Base-by-base conservation (phyloP, 2,797 vertebrate genomes). In the Fistularia tabacaria region DNA sequence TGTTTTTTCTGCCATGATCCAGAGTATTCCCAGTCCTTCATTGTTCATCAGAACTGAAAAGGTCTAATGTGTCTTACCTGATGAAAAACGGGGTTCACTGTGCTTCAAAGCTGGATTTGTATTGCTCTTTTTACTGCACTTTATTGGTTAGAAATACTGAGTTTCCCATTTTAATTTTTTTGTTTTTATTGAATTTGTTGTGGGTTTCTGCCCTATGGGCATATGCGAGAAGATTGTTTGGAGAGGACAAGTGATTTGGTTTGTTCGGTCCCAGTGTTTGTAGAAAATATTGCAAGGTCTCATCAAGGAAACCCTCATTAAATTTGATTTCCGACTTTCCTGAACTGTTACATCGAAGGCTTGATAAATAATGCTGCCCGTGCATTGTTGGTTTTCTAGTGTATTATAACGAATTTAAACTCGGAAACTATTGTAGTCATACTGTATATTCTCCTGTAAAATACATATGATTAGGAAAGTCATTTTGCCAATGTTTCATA, bases 61-160 rank as follows among this genome's bases (percentile, higher is more conserved):
- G 56, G 61, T 49, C 45, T 75, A 62, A 61, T 84, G 61, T 43
- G 38, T 82, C 73, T 69, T 66, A 55, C 69, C 50, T 41, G 54
- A 51, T 13, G 37, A 59, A 50, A 49, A 53, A 42, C 44, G 38
- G 61, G 49, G 55, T 38, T 10, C 57, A 9, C 37, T 58, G 69
- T 51, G 42, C 43, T 61, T 56, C 44, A 38, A 52, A 63, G 36
- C 25, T 53, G 56, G 50, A 61, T 54, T 66, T 54, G 43, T 73
- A 62, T 54, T 64, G 50, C 59, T 63, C 9, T 51, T 61, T 73
- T 49, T 38, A 51, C 40, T 41, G 49, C 47, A 12, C 36, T 51
- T 68, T 52, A 43, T 57, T 62, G 37, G 3, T 15, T 3, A 48
- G n/a, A 53, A 59, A 54, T 51, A 39, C 25, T 25, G 14, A 66